Evolutionary conservation across 2,888 invertebrate genomes (phyloP).

Genomic region (Notodonta ziczac): DNA sequence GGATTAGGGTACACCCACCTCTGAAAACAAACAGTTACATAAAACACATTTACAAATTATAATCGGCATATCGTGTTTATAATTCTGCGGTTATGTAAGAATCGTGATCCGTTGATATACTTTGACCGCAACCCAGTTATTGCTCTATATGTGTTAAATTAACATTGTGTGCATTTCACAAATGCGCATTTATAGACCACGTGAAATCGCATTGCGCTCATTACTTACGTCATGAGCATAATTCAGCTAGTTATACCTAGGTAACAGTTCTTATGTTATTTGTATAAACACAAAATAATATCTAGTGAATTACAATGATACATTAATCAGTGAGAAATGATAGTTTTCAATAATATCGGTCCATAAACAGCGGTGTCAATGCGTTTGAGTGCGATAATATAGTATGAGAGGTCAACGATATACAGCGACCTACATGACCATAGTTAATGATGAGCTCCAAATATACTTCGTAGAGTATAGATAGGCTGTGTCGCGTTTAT

Average conservation of each 20-base stretch:
- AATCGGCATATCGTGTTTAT: slow-evolving; percentile 18
- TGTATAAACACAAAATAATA: not conserved
- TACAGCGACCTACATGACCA: not conserved
- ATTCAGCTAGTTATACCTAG: slow-evolving; percentile 5
- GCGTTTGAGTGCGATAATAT: not conserved
- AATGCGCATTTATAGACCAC: slow-evolving; percentile 18
- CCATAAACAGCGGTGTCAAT: not conserved
- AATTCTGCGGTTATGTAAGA: slow-evolving; percentile 19
- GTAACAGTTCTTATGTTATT: slow-evolving; percentile 10
- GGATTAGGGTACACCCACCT: slow-evolving; percentile 60
- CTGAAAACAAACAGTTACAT: slow-evolving; percentile 57
- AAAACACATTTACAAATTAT: slow-evolving; percentile 30
- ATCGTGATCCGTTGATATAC: slow-evolving; percentile 31
- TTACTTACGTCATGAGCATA: slow-evolving; percentile 10
- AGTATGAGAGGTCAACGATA: slow-evolving; percentile 1
- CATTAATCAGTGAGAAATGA: not conserved
- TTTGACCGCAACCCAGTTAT: slow-evolving; percentile 26
- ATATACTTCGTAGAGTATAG: not conserved
- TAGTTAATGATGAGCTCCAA: not conserved
- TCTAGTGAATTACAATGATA: no score
- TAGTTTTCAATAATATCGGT: not conserved
- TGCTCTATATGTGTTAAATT: slow-evolving; percentile 10
- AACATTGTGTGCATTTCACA: slow-evolving; percentile 11
- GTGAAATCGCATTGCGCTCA: slow-evolving; percentile 9
- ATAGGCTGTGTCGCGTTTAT: no score